Evolutionary conservation across 2,888 invertebrate species (phyloP), one percentile per base, ranked within the genome.

Genomic region (Oligia strigilis): DNA sequence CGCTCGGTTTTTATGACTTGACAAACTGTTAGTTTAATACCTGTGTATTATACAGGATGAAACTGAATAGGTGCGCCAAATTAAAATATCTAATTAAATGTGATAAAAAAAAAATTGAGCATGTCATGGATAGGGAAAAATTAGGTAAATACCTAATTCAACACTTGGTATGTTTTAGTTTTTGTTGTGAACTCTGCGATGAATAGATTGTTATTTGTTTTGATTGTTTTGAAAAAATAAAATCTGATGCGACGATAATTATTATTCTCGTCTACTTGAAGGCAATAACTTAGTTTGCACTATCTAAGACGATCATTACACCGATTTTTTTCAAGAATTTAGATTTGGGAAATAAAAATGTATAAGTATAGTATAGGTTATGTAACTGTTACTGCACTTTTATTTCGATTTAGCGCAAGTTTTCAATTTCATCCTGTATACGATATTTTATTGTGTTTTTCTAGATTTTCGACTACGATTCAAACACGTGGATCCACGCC

Each of bases 401-500:
- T 8, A 55, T 55, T 19, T 55, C 19, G 19, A 55, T 19, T 55
- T 19, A 8, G 19, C 19, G 55, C 55, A 19, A 55, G 19, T 55
- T 55, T 19, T 19, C 19, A 55, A 55, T 55, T 55, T 55, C 8
- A 19, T 19, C 19, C 55, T 52, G 52, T 46, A 29, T 29, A 70
- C 5, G 2, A 71, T 52, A 14, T 55, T 55, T 17, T 17, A 4
- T 17, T 17, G 9, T 52, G 23, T 36, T 40, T 43, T 13, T 36
- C 88, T 75, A 99, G 98, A 98, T 99, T 0, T 99, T 98, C 96
- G 99, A 98, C 14, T 96, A 97, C 81, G 97, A 97, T 0, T 97
- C 98, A 78, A 97, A 98, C 87, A 97, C 98, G 70, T 99, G 99
- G 99, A 92, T 99, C 9, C 99, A 99, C 95, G 98, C 98, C 89